These are phyloP conservation scores for Emesis furor DNA, from an alignment of 2,888 invertebrate genomes.

Conservation along the genomic window DNA sequence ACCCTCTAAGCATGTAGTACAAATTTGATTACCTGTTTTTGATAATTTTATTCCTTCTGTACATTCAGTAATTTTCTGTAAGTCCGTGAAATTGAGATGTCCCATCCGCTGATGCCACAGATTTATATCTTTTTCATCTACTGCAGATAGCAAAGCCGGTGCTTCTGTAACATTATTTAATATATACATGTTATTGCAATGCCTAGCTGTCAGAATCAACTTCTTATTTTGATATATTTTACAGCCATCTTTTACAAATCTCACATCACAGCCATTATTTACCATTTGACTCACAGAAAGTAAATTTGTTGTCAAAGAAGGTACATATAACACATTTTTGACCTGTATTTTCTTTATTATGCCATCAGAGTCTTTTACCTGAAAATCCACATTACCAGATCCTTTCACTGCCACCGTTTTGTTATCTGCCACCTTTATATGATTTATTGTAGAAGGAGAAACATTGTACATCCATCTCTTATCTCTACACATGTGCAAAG, in stretches of 20 bases:
- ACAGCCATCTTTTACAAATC: slow-evolving; percentile 17
- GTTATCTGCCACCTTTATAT: slow-evolving; percentile 24
- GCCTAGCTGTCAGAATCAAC: slow-evolving; percentile 25
- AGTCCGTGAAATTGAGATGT: slow-evolving; percentile 17
- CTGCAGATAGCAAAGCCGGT: slow-evolving; percentile 23
- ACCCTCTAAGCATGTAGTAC: slow-evolving; percentile 12
- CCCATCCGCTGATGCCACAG: slow-evolving; percentile 25
- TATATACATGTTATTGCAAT: slow-evolving; percentile 30
- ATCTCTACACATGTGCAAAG: slow-evolving; percentile 21
- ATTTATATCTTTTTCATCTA: slow-evolving; percentile 27
- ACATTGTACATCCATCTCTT: slow-evolving; percentile 29
- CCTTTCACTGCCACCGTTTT: slow-evolving; percentile 24
- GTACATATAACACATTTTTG: slow-evolving; percentile 20
- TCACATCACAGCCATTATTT: slow-evolving; percentile 32
- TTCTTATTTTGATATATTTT: slow-evolving; percentile 33
- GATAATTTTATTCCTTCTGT: slow-evolving; percentile 18
- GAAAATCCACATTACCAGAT: slow-evolving; percentile 21
- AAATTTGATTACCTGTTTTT: slow-evolving; percentile 20
- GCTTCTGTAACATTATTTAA: slow-evolving; percentile 28
- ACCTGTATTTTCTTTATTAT: slow-evolving; percentile 20
- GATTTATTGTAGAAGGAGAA: slow-evolving; percentile 2
- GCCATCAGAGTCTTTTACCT: slow-evolving; percentile 28
- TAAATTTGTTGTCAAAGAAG: slow-evolving; percentile 20
- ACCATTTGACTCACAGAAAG: slow-evolving; percentile 27
- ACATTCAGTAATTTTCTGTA: background rate